Evolutionary conservation across 1,140 invertebrate genomes (phyloP).

Genomic region (Lamellibrachia luymesi): DNA sequence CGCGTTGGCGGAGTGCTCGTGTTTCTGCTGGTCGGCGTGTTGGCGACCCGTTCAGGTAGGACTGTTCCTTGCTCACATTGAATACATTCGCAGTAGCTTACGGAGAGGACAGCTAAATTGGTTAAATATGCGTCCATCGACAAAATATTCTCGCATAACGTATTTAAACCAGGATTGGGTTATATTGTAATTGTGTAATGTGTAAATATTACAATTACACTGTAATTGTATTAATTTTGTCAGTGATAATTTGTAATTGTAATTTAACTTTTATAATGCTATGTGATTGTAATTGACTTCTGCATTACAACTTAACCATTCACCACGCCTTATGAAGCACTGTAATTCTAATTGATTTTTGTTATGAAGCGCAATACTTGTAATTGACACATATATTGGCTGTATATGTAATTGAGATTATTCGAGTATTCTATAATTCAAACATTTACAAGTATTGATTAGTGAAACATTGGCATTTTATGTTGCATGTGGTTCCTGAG

Average conservation of each 20-base stretch:
- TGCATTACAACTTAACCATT: no score
- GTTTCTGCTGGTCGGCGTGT: background rate
- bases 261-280: no score
- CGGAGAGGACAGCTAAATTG: background rate
- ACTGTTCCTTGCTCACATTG: background rate
- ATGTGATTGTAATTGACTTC: no score
- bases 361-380: background rate
- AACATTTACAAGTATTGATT: background rate
- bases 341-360: background rate
- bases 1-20: background rate
- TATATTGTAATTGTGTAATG: no score
- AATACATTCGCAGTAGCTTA: background rate
- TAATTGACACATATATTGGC: background rate
- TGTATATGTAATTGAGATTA: background rate
- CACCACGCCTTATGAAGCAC: no score
- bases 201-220: no score
- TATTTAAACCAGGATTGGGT: no score
- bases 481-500: no score
- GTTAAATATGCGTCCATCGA: background rate
- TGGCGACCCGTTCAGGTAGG: background rate
- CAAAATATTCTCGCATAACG: no score
- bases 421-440: background rate
- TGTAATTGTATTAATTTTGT: no score
- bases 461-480: no score
- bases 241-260: no score